Evolutionary conservation across 2,113 vertebrate genomes (phyloP), one percentile per base, ranked within the genome.

Genomic region (Pyrgilauda ruficollis): DNA sequence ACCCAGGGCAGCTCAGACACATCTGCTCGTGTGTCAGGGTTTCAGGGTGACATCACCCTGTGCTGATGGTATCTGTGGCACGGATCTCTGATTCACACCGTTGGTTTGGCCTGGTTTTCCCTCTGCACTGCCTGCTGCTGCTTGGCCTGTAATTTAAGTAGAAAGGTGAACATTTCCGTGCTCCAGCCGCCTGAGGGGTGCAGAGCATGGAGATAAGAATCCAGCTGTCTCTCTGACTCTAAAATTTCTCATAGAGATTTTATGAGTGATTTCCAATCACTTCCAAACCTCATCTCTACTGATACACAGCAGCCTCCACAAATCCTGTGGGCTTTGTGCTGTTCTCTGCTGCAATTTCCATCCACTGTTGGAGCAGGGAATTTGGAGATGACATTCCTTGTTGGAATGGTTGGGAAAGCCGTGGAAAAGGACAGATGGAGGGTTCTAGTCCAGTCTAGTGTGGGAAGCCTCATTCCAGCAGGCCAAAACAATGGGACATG

Each of bases 221-320:
- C 24, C 14, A 87, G 83, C 89, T 95, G 94, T 96, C 94, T 53
- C 77, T 84, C 81, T 20, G 79, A 87, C 87, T 91, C 59, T 63
- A n/a, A 78, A 95, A 70, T 59, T 89, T 93, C 94, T 95, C n/a
- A 12, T 79, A 76, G 92, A 31, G 83, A 39, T 93, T 96, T 95
- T 79, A 62, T 56, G 80, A 56, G 91, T 91, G 92, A 77, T 97
- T 97, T 97, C 79, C 53, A 96, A 78, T 94, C 23, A 3, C 89
- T 95, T 82, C n/a, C 21, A 91, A 91, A 43, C 69, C 68, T 79
- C 94, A 26, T 62, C 91, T 58, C 55, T 41, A 31, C 87, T 23
- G 39, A 69, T 41, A 30, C 21, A 14, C 23, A 58, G 83, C 87
- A 52, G 64, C 82, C 89, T 44, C 78, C 78, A 75, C 64, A 53